Conservation (phyloP, 2,888 invertebrate species). For the Drosophila formosana region DNA sequence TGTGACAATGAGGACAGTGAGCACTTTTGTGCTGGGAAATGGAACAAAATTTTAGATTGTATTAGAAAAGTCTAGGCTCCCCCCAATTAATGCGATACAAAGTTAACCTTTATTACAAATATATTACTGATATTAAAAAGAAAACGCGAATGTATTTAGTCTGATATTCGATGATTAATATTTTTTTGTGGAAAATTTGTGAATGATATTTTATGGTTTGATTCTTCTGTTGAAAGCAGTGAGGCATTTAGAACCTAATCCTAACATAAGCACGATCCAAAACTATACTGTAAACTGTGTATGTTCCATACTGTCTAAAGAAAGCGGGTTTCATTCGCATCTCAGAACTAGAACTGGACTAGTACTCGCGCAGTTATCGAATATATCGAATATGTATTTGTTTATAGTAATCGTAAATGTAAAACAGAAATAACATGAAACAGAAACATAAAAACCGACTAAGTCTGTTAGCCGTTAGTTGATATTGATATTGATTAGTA, state of each 20-base stretch:
- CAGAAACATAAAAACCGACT: slow-evolving; percentile 54
- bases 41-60: slow-evolving; percentile 12
- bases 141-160: slow-evolving; percentile 56
- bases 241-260: slow-evolving; percentile 39
- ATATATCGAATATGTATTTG: slow-evolving; percentile 24
- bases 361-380: slow-evolving; percentile 35
- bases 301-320: slow-evolving; percentile 30
- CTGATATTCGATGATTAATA: slow-evolving; percentile 49
- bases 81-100: slow-evolving; percentile 29
- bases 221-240: slow-evolving; percentile 10
- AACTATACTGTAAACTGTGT: slow-evolving; percentile 14
- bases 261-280: slow-evolving; percentile 29
- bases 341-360: slow-evolving; percentile 26
- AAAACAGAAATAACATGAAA: neutral
- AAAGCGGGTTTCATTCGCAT: slow-evolving; percentile 68
- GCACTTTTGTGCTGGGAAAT: slow-evolving; percentile 52
- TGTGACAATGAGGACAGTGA: slow-evolving; percentile 38
- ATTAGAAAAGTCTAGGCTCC: slow-evolving; percentile 29
- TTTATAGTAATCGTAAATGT: slow-evolving; percentile 15
- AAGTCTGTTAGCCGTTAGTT: slow-evolving; percentile 75
- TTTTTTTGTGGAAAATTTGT: slow-evolving; percentile 24
- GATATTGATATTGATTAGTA: slow-evolving; percentile 59
- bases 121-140: slow-evolving; percentile 57
- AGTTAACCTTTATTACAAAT: slow-evolving; percentile 68
- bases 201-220: slow-evolving; percentile 14